phyloP scores from a whole-genome alignment of 2,113 vertebrate genomes.

The Ctenodactylus gundi region DNA sequence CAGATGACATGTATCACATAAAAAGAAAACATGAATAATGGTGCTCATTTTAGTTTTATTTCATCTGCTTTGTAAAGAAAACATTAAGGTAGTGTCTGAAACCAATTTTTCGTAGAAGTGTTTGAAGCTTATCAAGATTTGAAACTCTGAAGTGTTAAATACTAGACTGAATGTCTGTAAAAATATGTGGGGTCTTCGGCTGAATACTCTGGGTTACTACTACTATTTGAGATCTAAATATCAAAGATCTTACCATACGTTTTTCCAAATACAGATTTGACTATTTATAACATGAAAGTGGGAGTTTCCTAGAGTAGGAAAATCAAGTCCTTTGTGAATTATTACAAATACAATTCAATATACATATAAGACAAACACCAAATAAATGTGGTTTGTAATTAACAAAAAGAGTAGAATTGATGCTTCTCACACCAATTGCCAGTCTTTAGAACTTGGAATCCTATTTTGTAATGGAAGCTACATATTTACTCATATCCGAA shows the following conservation, averaged over 20 bases:
- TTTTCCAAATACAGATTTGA: background rate
- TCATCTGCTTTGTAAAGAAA: background rate
- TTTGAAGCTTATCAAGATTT: background rate
- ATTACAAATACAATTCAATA: background rate
- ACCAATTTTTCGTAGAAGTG: background rate
- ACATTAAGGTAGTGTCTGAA: background rate
- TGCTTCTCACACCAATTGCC: background rate
- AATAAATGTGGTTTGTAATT: background rate
- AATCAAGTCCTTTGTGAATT: constrained; percentile 26
- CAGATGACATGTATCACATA: background rate
- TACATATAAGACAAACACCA: background rate
- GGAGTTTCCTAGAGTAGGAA: constrained; percentile 13
- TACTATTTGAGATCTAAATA: constrained; percentile 41
- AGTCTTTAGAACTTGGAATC: background rate
- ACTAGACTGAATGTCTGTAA: background rate
- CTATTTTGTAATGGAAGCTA: background rate
- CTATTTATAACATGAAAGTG: constrained; percentile 32
- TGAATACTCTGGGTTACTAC: background rate
- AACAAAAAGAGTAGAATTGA: background rate
- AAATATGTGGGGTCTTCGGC: background rate
- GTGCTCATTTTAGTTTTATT: constrained; percentile 11
- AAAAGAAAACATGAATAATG: background rate
- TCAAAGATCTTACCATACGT: background rate
- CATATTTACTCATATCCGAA: background rate
- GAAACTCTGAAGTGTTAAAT: background rate